Percentiles rank a stretch among this genome's conserved stretches.
These are phyloP conservation scores for Threskiornis aethiopicus DNA, from an alignment of 2,797 vertebrate species.

Conservation along the genomic window DNA sequence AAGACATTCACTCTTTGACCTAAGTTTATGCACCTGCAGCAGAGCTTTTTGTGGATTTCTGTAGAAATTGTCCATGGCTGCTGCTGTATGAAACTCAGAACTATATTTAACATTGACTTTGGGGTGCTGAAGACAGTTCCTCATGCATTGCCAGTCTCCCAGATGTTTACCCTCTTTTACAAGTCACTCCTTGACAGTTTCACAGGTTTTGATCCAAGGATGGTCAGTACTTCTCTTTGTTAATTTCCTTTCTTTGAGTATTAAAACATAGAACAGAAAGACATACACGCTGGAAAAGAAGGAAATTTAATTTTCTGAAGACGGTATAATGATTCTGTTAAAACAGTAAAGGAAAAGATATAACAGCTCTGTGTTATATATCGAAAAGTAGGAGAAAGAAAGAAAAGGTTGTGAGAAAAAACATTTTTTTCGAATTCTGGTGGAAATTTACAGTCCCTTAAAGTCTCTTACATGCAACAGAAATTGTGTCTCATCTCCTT, in stretches of 20 bases:
- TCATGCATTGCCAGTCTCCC: not conserved
- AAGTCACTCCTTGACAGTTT: not conserved
- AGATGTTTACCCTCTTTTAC: not conserved
- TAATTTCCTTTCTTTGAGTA: not conserved
- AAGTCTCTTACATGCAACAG: not conserved
- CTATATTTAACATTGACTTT: not conserved
- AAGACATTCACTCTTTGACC: not conserved
- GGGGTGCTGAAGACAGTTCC: not conserved
- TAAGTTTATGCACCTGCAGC: not conserved
- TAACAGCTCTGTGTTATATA: not conserved
- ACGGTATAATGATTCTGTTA: not conserved
- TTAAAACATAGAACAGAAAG: not conserved
- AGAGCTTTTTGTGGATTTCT: not conserved
- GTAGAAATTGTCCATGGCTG: not conserved
- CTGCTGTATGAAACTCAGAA: not conserved
- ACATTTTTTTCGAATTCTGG: not conserved
- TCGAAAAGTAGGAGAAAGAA: not conserved
- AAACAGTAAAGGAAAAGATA: not conserved
- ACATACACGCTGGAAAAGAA: not conserved
- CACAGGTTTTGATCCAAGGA: not conserved
- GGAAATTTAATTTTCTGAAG: not conserved
- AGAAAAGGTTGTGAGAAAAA: not conserved
- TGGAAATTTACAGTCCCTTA: not conserved
- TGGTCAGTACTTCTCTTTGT: not conserved
- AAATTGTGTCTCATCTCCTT: not conserved